Base-by-base conservation (phyloP, 2,888 invertebrate genomes). In the Leuctra nigra region DNA sequence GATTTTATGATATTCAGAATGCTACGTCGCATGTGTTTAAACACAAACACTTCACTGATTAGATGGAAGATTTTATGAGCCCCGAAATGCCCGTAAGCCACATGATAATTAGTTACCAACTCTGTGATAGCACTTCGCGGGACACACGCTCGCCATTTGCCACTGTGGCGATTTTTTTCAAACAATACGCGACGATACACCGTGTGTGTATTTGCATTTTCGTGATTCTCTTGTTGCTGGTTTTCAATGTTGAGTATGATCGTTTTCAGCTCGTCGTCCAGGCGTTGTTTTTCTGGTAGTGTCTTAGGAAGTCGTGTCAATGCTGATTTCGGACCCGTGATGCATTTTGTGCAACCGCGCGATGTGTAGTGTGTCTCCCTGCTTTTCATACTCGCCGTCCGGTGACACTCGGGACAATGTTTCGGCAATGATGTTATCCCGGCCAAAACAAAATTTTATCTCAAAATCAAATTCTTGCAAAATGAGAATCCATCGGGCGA, bases 401-500 rank as follows among this genome's bases (percentile, higher is more conserved):
- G n/a, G n/a, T n/a, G n/a, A n/a, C n/a, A 22, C n/a, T 13, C 46
- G 20, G n/a, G 23, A 23, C 11, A 46, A 23, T 13, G 23, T 14
- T n/a, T 46, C 46, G 7, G 46, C 46, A 7, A 23, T 24, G 7
- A 46, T 6, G 23, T 46, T 46, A 6, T 46, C 46, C 22, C n/a
- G n/a, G 11, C 46, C 46, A 11, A 11, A 14, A 46, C 46, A 46
- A 46, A 23, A 23, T 20, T 23, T 20, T 13, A 46, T 23, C 23
- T 46, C 23, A 14, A 46, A 46, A n/a, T 46, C 23, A 46, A 22
- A 46, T 23, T 46, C 46, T 23, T 46, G 46, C 13, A 46, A 22
- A 7, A 23, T 23, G 7, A 46, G 13, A 4, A 46, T 46, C 46
- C 46, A 46, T 46, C 46, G 20, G 2, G 46, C 13, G 13, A 36